Evolutionary conservation across 2,113 vertebrate genomes (phyloP).

Genomic region (Arvicanthis niloticus): DNA sequence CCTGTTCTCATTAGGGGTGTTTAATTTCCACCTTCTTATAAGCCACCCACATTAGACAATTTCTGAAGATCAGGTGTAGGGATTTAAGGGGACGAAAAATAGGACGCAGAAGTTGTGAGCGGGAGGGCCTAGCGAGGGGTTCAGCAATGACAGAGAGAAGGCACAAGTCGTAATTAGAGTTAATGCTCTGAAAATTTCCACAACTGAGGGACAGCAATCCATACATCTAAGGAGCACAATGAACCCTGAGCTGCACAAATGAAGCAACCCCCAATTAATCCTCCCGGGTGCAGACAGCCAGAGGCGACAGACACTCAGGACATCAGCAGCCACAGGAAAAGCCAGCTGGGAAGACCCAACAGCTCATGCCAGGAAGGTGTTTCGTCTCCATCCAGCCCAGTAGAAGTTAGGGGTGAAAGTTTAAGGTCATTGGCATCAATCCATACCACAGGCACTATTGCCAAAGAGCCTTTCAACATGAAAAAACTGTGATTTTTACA

Average conservation of each 20-base stretch:
- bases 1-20: not conserved
- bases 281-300: fast-evolving
- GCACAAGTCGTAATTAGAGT: not conserved
- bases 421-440: fast-evolving
- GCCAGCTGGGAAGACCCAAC: not conserved
- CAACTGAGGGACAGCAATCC: not conserved
- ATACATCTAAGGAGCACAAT: fast-evolving
- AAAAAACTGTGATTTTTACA: not conserved
- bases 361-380: not conserved
- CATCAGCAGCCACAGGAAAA: not conserved
- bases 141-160: not conserved
- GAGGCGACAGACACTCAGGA: fast-evolving
- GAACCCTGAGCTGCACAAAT: not conserved
- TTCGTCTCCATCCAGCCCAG: not conserved
- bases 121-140: not conserved
- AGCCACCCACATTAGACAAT: not conserved
- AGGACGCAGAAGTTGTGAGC: not conserved
- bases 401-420: not conserved
- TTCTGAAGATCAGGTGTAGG: not conserved
- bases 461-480: not conserved
- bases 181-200: not conserved
- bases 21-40: not conserved
- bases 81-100: not conserved
- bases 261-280: not conserved
- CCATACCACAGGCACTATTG: fast-evolving